Evolutionary conservation across 1,140 invertebrate genomes (phyloP), one percentile per base, ranked within the genome.

Genomic region (Episyrphus balteatus): DNA sequence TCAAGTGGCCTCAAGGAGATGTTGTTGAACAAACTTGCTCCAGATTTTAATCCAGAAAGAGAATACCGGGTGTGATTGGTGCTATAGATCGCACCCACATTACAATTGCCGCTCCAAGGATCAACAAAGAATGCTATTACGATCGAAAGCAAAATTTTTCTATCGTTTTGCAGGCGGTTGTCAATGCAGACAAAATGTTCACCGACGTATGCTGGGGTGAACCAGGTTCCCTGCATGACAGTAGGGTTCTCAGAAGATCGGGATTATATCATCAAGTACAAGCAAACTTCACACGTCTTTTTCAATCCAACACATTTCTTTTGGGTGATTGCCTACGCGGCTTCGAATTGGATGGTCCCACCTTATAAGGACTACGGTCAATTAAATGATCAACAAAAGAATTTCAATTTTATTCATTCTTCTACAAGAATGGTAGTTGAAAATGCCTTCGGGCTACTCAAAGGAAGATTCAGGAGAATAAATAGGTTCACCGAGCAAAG

Each of bases 271-370:
- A 10, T 17, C 33, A 50, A 40, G 47, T 14, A 3, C 19, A 43
- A 5, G 17, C 3, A 7, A 11, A 14, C 7, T 43, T 31, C 13
- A 14, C 30, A 43, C 19, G 18, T 15, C 37, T 53, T n/a, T 43
- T 32, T 9, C 15, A 43, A 17, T 14, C 48, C 42, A 32, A 26
- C 3, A 30, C 19, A 30, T 53, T 51, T 48, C 46, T 51, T 15
- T 18, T 39, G 33, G 52, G 54, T 30, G 37, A 50, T 40, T 47
- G 41, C 2, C 38, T 42, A 10, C 51, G 51, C 50, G 7, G 47
- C 26, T 18, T 17, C 17, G 13, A 32, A 46, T n/a, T 55, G 52
- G 51, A 15, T 53, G 7, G 19, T 55, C 1, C 26, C 47, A 15
- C 46, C 53, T 14, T 48, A 30, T 41, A 37, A 45, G n/a, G n/a